Evolutionary conservation across 1,140 invertebrate genomes (phyloP).

Genomic region (Cylas formicarius): DNA sequence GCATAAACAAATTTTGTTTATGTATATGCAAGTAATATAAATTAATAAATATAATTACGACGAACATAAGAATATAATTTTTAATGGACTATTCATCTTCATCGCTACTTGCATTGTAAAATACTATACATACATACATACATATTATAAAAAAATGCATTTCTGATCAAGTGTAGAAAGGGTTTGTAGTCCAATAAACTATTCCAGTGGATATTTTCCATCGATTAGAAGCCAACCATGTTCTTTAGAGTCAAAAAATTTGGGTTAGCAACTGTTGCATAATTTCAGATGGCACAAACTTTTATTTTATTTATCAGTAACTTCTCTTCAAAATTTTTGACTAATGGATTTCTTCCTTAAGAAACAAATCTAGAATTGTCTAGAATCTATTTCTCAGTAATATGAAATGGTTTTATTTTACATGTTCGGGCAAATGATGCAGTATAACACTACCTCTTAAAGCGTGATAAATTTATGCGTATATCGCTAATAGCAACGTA

Average conservation of each 20-base stretch:
- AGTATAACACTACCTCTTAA: not conserved
- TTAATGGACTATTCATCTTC: constrained; percentile 2
- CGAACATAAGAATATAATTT: no score
- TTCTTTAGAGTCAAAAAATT: constrained; percentile 1
- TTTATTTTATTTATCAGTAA: not conserved
- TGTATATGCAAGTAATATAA: not conserved
- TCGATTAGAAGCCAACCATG: not conserved
- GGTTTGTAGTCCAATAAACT: constrained; percentile 1
- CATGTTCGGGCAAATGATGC: constrained; percentile 1
- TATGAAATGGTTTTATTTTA: constrained; percentile 1
- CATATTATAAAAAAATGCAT: constrained; percentile 1
- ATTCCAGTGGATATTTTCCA: not conserved
- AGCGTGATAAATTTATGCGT: not conserved
- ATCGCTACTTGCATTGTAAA: not conserved
- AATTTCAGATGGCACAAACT: constrained; percentile 1
- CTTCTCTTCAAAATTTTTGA: not conserved
- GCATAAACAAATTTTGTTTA: constrained; percentile 1
- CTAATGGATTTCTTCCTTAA: constrained; percentile 1
- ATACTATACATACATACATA: not conserved
- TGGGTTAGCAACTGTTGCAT: constrained; percentile 3
- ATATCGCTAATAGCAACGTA: not conserved
- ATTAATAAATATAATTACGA: not conserved
- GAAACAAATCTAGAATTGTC: constrained; percentile 1
- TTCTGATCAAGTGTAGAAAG: not conserved
- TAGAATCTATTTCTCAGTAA: not conserved